Percentiles rank a stretch among this genome's conserved stretches.
Conservation (phyloP, 2,113 vertebrate species). For the Microtus oregoni region DNA sequence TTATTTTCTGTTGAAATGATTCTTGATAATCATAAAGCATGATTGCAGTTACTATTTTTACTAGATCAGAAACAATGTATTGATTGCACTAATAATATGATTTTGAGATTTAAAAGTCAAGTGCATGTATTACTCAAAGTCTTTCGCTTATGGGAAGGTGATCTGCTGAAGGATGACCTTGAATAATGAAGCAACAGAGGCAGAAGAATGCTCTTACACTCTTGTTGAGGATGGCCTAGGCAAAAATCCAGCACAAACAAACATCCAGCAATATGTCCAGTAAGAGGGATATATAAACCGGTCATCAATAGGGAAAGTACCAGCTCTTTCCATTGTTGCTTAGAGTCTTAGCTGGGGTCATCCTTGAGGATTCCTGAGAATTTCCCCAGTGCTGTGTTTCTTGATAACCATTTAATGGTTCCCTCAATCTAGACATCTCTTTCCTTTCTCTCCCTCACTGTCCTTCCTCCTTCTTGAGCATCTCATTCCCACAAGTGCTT, state of each 20-base stretch:
- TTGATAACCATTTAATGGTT: no score
- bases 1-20: slow-evolving; percentile 64
- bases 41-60: slow-evolving; percentile 31
- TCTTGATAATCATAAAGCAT: slow-evolving; percentile 18
- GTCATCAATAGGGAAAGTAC: neutral
- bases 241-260: neutral
- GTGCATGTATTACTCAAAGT: neutral
- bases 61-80: slow-evolving; percentile 8
- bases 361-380: no score
- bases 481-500: no score
- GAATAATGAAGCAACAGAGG: neutral
- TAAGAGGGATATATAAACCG: neutral
- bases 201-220: neutral
- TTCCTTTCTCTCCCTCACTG: no score
- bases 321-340: neutral
- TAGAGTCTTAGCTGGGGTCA: no score
- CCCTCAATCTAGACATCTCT: no score
- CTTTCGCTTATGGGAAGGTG: neutral
- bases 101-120: slow-evolving; percentile 39
- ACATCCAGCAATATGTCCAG: neutral
- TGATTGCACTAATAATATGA: slow-evolving; percentile 36
- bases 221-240: neutral
- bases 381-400: no score
- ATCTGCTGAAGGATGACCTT: neutral
- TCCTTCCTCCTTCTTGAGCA: no score